Evolutionary conservation across 2,888 invertebrate genomes (phyloP).

Genomic region (Eugnorisma glareosa): DNA sequence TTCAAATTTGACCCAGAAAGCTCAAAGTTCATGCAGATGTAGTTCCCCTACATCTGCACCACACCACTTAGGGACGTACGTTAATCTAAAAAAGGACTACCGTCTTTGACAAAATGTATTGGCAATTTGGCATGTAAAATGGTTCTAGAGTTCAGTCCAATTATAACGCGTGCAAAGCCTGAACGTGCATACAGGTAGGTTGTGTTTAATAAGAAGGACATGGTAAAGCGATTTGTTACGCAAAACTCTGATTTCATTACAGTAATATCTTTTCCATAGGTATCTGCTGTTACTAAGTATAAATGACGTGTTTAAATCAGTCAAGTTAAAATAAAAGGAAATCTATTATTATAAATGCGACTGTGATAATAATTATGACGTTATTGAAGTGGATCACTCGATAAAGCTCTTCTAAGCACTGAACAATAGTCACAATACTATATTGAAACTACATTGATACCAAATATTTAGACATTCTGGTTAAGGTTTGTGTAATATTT

Average conservation of each 20-base stretch:
- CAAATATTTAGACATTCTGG: constrained; percentile 7
- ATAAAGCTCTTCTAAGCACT: background rate
- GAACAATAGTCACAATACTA: background rate
- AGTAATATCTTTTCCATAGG: background rate
- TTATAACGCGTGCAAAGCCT: background rate
- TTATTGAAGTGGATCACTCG: background rate
- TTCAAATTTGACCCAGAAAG: constrained; percentile 46
- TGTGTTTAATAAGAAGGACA: background rate
- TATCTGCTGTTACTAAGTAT: background rate
- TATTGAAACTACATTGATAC: background rate
- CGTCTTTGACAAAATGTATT: constrained; percentile 35
- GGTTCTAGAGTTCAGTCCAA: background rate
- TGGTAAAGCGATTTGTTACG: background rate
- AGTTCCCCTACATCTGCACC: too few relatives aligned
- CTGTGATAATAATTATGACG: background rate
- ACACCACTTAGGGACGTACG: constrained; percentile 20
- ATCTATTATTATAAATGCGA: background rate
- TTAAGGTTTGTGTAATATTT: background rate
- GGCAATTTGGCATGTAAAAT: constrained; percentile 33
- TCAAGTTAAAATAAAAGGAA: background rate
- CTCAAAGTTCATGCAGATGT: constrained; percentile 37
- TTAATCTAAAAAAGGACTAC: constrained; percentile 20
- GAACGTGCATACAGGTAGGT: background rate
- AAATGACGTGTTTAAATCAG: background rate
- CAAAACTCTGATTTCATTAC: background rate